Conservation (phyloP, 2,113 vertebrate genomes). For the Pomatostomus ruficeps region DNA sequence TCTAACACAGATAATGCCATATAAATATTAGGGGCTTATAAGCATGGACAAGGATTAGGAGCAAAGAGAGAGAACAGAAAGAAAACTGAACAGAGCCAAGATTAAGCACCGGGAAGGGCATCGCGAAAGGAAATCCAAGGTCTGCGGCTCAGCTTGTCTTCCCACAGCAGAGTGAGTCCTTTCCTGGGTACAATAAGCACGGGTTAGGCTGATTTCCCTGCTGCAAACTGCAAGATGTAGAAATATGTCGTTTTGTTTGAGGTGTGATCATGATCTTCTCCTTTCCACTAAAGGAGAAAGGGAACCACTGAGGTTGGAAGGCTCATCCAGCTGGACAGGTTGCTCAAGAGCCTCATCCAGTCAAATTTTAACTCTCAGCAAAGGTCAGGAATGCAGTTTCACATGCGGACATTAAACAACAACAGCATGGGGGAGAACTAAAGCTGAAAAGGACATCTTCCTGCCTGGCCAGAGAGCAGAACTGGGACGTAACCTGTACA, state of each 20-base stretch:
- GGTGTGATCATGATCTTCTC: background rate
- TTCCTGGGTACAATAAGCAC: background rate
- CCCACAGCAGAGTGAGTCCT: background rate
- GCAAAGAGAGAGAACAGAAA: slow-evolving; percentile 49
- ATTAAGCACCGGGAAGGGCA: slow-evolving; percentile 52
- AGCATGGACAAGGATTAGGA: slow-evolving; percentile 62
- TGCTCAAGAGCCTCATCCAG: background rate
- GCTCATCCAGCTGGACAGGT: background rate
- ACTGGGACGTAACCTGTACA: fast-evolving
- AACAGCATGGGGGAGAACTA: background rate
- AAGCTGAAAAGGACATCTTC: background rate
- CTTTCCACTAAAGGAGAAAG: background rate
- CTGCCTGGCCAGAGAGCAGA: background rate
- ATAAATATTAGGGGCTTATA: slow-evolving; percentile 65
- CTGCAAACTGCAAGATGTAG: background rate
- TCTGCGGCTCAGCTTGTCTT: background rate
- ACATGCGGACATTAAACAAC: background rate
- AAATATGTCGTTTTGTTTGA: background rate
- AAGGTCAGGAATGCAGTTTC: background rate
- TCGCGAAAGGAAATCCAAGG: background rate
- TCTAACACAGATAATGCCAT: slow-evolving; percentile 58
- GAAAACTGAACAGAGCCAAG: slow-evolving; percentile 50
- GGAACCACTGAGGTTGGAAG: background rate
- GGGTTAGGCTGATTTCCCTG: background rate
- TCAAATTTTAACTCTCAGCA: background rate